Evolutionary conservation across 2,113 vertebrate genomes (phyloP).

Genomic region (Tapirus terrestris): DNA sequence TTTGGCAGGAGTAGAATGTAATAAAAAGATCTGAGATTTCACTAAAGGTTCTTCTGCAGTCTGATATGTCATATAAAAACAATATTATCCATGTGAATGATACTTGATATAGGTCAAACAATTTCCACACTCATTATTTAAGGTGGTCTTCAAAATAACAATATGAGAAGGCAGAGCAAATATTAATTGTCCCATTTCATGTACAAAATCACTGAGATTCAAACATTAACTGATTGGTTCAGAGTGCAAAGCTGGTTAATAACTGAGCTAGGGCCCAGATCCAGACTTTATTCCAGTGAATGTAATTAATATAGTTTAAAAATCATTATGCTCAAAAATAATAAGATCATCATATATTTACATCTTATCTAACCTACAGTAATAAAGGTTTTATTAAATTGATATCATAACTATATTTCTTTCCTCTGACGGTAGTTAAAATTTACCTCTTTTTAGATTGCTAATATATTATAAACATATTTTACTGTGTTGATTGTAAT

Average conservation of each 20-base stretch:
- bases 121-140: background rate
- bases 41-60: background rate
- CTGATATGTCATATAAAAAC: constrained; percentile 37
- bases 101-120: background rate
- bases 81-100: background rate
- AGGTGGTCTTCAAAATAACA: constrained; percentile 28
- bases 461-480: background rate
- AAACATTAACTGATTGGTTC: background rate
- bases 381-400: background rate
- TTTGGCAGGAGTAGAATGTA: constrained; percentile 43
- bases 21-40: constrained; percentile 49
- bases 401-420: background rate
- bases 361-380: background rate
- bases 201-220: background rate
- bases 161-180: background rate
- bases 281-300: background rate
- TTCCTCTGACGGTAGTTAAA: background rate
- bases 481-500: constrained; percentile 9
- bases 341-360: background rate
- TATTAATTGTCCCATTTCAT: background rate
- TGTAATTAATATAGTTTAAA: background rate
- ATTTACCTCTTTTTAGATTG: background rate
- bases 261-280: background rate
- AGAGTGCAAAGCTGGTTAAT: background rate
- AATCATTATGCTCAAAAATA: background rate